phyloP scores from a whole-genome alignment of 2,797 vertebrate species.

The Merluccius polli region DNA sequence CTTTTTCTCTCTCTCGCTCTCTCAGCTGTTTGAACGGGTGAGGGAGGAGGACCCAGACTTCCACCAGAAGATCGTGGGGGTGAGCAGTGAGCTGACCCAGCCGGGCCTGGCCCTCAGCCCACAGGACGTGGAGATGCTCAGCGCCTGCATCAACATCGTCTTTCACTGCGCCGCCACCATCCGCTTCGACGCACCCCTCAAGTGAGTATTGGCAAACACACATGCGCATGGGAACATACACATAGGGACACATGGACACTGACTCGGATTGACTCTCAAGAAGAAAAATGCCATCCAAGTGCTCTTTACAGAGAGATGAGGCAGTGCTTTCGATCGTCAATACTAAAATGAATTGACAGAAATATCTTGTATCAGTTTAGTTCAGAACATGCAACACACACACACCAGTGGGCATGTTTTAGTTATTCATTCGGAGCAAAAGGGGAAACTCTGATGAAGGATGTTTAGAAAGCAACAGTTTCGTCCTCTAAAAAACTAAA shows the following conservation, averaged over 20 bases:
- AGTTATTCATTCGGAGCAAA: not conserved
- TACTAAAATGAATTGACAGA: no score
- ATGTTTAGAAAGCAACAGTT: no score
- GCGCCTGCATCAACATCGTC: conserved; percentile 74
- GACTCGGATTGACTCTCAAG: no score
- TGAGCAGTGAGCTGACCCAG: conserved; percentile 88
- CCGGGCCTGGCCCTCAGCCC: conserved; percentile 85
- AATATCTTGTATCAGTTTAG: no score
- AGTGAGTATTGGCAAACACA: conserved; percentile 58
- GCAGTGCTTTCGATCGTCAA: no score
- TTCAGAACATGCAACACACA: no score
- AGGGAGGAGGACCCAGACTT: conserved; percentile 86
- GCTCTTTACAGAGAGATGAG: no score
- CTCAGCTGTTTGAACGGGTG: conserved; percentile 89
- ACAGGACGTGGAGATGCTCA: conserved; percentile 79
- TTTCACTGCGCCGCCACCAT: conserved; percentile 86
- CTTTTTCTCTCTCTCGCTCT: conserved; percentile 16
- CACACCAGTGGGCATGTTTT: not conserved
- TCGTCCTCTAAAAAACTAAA: no score
- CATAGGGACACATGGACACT: not conserved
- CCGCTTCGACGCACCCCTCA: conserved; percentile 79
- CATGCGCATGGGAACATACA: not conserved
- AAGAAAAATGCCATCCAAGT: not conserved
- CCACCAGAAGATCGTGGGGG: conserved; percentile 85
- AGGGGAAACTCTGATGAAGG: no score